Percentiles rank a stretch among this genome's conserved stretches.
Evolutionary conservation across 30 jellyfish, hydroid and myxozoan species (phyloP).

Genomic region (Aurelia coerulea): DNA sequence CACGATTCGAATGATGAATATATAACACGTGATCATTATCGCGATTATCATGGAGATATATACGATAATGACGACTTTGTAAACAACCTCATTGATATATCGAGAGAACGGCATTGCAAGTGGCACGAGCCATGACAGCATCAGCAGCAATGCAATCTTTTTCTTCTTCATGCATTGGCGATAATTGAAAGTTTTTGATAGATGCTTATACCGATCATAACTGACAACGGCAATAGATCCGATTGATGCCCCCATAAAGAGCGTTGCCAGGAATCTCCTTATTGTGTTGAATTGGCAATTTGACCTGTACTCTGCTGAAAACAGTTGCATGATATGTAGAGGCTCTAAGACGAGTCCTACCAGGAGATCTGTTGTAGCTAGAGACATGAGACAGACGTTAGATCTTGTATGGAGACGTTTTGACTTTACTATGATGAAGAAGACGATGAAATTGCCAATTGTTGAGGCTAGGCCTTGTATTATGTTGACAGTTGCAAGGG

Average conservation of each 20-base stretch:
- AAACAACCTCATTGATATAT: constrained; percentile 39
- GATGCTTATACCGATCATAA: constrained; percentile 76
- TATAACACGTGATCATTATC: constrained; percentile 47
- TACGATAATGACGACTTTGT: constrained; percentile 32
- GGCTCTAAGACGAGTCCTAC: constrained; percentile 81
- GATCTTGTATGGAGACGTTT: constrained; percentile 61
- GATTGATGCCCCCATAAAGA: constrained; percentile 81
- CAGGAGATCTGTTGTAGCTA: constrained; percentile 77
- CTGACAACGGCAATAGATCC: constrained; percentile 72
- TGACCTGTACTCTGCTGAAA: constrained; percentile 14
- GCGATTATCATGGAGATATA: constrained; percentile 28
- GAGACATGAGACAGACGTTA: constrained; percentile 57
- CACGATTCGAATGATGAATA: constrained; percentile 45
- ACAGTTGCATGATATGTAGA: constrained; percentile 47
- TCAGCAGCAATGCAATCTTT: constrained; percentile 41
- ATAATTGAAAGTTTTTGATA: constrained; percentile 64
- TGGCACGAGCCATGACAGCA: constrained; percentile 80
- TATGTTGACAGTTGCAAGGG: constrained; percentile 56
- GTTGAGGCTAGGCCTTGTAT: constrained; percentile 28
- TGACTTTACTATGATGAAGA: constrained; percentile 18
- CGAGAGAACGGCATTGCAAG: constrained; percentile 72
- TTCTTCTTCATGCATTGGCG: constrained; percentile 51
- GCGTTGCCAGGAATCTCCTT: constrained; percentile 52
- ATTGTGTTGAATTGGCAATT: constrained; percentile 55
- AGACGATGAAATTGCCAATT: constrained; percentile 53